phyloP scores from a whole-genome alignment of 2,113 vertebrate species.

The Pithys albifrons region DNA sequence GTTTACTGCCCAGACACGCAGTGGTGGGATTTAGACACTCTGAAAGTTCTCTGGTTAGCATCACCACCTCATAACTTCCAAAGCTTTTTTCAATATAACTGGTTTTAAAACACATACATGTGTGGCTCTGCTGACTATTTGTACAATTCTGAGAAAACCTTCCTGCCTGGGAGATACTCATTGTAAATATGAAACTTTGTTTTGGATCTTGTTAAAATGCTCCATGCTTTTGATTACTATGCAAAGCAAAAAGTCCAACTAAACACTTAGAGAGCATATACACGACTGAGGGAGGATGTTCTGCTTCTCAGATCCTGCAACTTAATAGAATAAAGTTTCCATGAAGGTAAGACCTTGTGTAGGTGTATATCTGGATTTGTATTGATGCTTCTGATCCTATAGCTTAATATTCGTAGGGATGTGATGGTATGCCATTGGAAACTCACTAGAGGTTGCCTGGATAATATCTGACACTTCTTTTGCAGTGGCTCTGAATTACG shows the following conservation, averaged over 20 bases:
- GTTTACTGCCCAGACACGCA: neutral
- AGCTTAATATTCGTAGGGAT: neutral
- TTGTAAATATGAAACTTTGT: neutral
- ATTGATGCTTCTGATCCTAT: neutral
- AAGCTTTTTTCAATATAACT: neutral
- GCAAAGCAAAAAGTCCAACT: neutral
- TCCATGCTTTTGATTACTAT: neutral
- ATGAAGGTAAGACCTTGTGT: neutral
- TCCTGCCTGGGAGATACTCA: neutral
- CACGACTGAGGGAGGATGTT: neutral
- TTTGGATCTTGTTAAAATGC: neutral
- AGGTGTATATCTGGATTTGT: neutral
- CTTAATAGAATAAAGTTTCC: neutral
- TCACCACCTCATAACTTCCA: neutral
- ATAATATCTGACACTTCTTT: neutral
- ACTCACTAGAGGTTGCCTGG: neutral
- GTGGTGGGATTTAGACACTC: neutral
- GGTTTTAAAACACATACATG: neutral
- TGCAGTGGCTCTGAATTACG: conserved; percentile 81
- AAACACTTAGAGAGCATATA: neutral
- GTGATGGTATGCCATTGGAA: neutral
- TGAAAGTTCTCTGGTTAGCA: neutral
- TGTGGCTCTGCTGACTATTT: neutral
- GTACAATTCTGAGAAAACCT: neutral
- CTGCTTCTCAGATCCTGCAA: neutral